Evolutionary conservation across 2,888 invertebrate genomes (phyloP).

Genomic region (Monochamus alternatus): DNA sequence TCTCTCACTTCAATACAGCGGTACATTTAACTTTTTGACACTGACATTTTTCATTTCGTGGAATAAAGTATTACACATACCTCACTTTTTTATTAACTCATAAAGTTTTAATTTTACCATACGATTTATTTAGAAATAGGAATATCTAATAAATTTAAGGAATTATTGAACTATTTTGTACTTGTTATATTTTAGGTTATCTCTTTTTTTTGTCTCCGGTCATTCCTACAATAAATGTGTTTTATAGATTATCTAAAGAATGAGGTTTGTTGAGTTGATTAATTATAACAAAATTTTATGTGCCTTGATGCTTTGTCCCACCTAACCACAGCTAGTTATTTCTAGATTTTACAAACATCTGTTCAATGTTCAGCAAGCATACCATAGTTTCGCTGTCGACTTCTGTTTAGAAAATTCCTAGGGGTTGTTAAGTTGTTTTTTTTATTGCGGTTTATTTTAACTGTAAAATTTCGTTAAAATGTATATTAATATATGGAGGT

Average conservation of each 20-base stretch:
- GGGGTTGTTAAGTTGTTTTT: no score
- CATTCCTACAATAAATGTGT: neutral
- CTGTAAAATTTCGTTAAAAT: no score
- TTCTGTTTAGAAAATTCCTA: neutral
- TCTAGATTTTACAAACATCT: conserved; percentile 28
- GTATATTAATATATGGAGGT: no score
- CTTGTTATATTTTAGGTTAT: conserved; percentile 11
- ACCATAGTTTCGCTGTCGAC: neutral
- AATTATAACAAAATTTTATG: neutral
- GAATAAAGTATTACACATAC: neutral
- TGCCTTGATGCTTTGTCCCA: conserved; percentile 12
- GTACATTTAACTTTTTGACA: conserved; percentile 26
- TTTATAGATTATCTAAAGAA: neutral
- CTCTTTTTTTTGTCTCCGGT: neutral
- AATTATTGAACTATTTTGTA: no score
- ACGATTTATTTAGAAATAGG: no score
- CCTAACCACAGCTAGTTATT: conserved; percentile 40
- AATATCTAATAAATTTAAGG: no score
- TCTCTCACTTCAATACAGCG: neutral
- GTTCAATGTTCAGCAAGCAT: conserved; percentile 12
- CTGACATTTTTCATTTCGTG: neutral
- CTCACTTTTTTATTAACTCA: neutral
- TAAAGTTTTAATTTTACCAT: neutral
- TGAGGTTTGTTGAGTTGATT: neutral
- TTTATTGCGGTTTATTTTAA: no score